Conservation (phyloP, 1,140 invertebrate genomes). For the Drosophila pachea region DNA sequence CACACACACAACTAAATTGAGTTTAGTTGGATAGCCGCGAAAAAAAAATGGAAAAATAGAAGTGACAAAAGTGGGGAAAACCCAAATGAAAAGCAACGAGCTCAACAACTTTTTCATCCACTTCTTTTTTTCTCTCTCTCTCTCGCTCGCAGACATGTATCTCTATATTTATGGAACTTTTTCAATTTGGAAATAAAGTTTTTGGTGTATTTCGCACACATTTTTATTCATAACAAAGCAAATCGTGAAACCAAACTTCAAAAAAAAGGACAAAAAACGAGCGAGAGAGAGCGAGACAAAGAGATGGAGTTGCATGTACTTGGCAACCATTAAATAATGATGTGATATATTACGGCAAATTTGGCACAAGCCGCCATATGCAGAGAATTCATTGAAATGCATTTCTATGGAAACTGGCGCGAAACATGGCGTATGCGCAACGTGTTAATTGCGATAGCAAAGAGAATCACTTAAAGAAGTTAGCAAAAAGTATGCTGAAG, state of each 20-base stretch:
- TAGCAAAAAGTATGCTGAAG: no score
- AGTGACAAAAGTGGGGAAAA: slow-evolving; percentile 5
- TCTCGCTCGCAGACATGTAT: slow-evolving; percentile 38
- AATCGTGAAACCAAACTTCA: slow-evolving; percentile 40
- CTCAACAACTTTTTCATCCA: slow-evolving; percentile 57
- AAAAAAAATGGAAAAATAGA: slow-evolving; percentile 26
- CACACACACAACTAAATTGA: slow-evolving; percentile 45
- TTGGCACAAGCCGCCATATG: slow-evolving; percentile 36
- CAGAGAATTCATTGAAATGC: slow-evolving; percentile 34
- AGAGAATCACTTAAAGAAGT: no score
- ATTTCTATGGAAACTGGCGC: slow-evolving; percentile 40
- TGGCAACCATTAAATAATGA: slow-evolving; percentile 49
- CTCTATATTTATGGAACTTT: slow-evolving; percentile 77
- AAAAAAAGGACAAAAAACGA: slow-evolving; percentile 48
- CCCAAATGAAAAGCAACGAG: slow-evolving; percentile 34
- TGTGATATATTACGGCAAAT: slow-evolving; percentile 41
- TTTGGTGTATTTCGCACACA: slow-evolving; percentile 55
- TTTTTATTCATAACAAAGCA: slow-evolving; percentile 75
- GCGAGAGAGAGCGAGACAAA: no score
- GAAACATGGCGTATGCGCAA: neutral
- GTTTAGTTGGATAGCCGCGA: slow-evolving; percentile 59
- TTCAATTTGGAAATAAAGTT: slow-evolving; percentile 77
- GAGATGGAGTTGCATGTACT: slow-evolving; percentile 29
- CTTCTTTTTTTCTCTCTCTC: slow-evolving; percentile 19
- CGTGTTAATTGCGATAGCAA: no score